Evolutionary conservation across 2,113 vertebrate genomes (phyloP), one percentile per base, ranked within the genome.

Genomic region (Corythoichthys haematopterus): DNA sequence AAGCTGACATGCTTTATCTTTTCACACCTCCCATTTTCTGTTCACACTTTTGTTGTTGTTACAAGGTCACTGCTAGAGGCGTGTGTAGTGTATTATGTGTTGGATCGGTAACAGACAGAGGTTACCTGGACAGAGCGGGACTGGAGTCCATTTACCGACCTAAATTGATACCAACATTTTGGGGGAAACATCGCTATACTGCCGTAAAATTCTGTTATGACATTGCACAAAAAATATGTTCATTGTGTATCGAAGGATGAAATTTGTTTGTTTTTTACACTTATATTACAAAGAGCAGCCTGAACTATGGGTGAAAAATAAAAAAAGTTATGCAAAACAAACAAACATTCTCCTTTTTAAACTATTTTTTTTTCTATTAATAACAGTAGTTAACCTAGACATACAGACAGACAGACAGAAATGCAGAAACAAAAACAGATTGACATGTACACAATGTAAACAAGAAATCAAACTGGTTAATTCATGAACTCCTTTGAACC

Each of bases 1-100:
- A 82, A 38, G 61, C 69, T 66, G 50, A 48, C 63, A 58, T 72
- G 59, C 67, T 71, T 69, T 59, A 71, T 84, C 76, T 78, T 76
- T 84, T 80, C 77, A 70, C 83, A 76, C 83, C 75, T 81, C 64
- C 45, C 14, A 9, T 72, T 75, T 78, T 77, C 63, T 79, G 69
- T 73, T 84, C 76, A 75, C 76, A 79, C 73, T 51, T 80, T 11
- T 46, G 66, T 36, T 64, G 57, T 72, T 79, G 80, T 77, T 66
- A 63, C 76, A 84, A 76, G 77, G 80, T 82, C 73, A 72, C 38
- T 68, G 65, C 74, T 62, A 4, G 9, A 35, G 60, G 65, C 75
- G 36, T 58, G 56, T 55, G 62, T 45, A 16, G 12, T 50, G 47
- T 50, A 13, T 52, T 55, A 33, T 76, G 38, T 36, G 52, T 79